Conservation (phyloP, 2,888 invertebrate species). For the Andrena bucephala region DNA sequence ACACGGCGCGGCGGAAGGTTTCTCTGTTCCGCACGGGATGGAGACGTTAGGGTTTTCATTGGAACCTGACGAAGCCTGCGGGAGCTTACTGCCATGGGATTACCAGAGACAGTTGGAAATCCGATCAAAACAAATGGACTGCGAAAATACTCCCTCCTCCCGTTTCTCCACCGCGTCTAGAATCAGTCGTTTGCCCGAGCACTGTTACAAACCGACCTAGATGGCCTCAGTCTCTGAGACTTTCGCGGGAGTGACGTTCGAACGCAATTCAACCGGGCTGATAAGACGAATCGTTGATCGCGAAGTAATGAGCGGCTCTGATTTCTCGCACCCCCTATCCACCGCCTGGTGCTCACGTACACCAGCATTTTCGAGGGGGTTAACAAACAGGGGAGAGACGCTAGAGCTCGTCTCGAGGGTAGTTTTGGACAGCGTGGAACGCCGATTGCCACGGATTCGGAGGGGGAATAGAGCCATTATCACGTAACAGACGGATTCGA, state of each 20-base stretch:
- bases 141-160: constrained; percentile 76
- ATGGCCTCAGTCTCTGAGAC: constrained; percentile 72
- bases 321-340: constrained; percentile 54
- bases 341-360: constrained; percentile 30
- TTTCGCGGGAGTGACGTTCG: constrained; percentile 53
- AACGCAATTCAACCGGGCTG: constrained; percentile 78
- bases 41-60: constrained; percentile 81
- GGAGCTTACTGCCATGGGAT: constrained; percentile 80
- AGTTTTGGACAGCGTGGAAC: constrained; percentile 33
- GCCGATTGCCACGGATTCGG: constrained; percentile 57
- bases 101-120: constrained; percentile 83
- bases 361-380: constrained; percentile 5
- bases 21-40: constrained; percentile 56
- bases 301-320: constrained; percentile 77
- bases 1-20: constrained; percentile 45
- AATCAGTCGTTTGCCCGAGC: constrained; percentile 80
- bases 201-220: constrained; percentile 75
- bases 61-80: constrained; percentile 81
- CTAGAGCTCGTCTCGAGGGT: constrained; percentile 33
- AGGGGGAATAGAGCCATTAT: constrained; percentile 60
- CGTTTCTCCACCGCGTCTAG: constrained; percentile 81
- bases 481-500: constrained; percentile 72
- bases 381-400: constrained; percentile 40
- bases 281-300: constrained; percentile 82
- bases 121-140: constrained; percentile 85